A percentile compares a stretch with the other conserved stretches of the same genome.
Conservation (phyloP, 2,888 invertebrate species). For the Hypomecis punctinalis region DNA sequence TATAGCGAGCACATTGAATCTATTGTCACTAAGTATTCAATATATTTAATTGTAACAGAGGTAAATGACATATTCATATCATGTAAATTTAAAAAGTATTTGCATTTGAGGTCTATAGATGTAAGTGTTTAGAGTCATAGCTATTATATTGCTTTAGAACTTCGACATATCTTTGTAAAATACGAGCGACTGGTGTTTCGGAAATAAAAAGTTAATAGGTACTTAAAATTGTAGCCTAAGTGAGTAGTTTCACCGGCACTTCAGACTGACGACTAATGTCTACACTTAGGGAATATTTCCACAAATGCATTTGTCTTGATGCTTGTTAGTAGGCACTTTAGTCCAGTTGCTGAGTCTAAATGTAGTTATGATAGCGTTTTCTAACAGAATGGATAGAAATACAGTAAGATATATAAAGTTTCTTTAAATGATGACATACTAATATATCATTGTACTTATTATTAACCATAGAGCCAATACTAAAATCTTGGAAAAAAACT, state of each 20-base stretch:
- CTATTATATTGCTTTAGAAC: conserved; percentile 83
- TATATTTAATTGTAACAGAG: conserved; percentile 78
- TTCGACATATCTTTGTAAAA: conserved; percentile 83
- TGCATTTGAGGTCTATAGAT: conserved; percentile 85
- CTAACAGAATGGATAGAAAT: neutral
- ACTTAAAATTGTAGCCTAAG: conserved; percentile 48
- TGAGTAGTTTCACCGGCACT: conserved; percentile 62
- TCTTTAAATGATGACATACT: too few relatives aligned
- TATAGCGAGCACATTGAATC: conserved; percentile 44
- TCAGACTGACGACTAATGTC: conserved; percentile 70
- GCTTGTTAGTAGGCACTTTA: conserved; percentile 66
- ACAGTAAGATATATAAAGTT: too few relatives aligned
- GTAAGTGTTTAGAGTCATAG: conserved; percentile 83
- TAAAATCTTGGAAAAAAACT: too few relatives aligned
- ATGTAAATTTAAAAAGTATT: conserved; percentile 84
- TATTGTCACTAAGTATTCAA: conserved; percentile 71
- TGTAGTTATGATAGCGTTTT: conserved; percentile 2
- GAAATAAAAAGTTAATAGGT: conserved; percentile 52
- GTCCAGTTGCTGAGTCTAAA: conserved; percentile 53
- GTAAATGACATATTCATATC: conserved; percentile 85
- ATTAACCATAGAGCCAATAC: too few relatives aligned
- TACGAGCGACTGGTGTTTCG: conserved; percentile 70
- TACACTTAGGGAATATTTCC: conserved; percentile 62
- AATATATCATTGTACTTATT: too few relatives aligned
- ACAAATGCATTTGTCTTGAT: conserved; percentile 76